A percentile compares a stretch with the other conserved stretches of the same genome.
phyloP scores from a whole-genome alignment of 1,140 invertebrate species.

The Andricus grossulariae region DNA sequence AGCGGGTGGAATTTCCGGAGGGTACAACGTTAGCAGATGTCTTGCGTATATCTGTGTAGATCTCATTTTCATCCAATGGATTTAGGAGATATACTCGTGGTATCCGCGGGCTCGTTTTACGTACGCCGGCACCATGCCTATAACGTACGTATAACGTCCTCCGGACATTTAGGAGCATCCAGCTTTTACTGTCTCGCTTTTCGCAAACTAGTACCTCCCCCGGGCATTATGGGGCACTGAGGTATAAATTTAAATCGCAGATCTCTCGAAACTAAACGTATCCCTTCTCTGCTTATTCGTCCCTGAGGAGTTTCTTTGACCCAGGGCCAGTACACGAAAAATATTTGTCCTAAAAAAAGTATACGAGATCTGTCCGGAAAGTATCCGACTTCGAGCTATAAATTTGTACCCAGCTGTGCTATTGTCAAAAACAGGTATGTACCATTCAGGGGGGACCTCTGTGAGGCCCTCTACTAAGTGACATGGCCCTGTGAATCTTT shows the following conservation, averaged over 20 bases:
- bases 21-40: no score
- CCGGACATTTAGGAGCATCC: background rate
- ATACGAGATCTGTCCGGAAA: no score
- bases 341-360: no score
- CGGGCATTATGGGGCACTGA: constrained; percentile 3
- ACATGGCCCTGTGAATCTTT: no score
- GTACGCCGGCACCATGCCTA: background rate
- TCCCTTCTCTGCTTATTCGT: background rate
- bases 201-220: background rate
- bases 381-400: no score
- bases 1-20: no score
- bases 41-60: background rate
- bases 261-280: constrained; percentile 4
- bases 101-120: constrained; percentile 8
- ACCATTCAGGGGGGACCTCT: no score
- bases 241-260: constrained; percentile 16
- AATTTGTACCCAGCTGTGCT: no score
- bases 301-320: background rate
- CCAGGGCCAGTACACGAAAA: no score
- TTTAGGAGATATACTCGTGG: background rate
- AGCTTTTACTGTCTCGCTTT: constrained; percentile 15
- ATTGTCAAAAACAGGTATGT: no score
- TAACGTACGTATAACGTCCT: background rate
- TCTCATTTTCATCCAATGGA: constrained; percentile 9
- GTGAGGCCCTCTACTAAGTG: no score